Base-by-base conservation (phyloP, 1,140 invertebrate genomes). In the Bombus picipes region DNA sequence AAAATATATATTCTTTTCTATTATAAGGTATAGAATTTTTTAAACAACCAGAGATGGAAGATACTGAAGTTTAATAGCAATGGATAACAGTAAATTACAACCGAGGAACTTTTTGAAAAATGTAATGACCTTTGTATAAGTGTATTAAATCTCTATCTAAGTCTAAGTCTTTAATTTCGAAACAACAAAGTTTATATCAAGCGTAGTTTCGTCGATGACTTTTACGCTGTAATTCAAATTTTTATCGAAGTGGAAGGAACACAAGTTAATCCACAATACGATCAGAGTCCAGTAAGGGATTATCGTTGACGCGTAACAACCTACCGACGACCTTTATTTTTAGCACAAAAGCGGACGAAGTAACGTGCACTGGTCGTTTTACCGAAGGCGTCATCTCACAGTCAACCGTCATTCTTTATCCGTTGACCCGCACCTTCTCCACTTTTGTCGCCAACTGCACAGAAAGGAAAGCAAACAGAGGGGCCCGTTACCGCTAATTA, bases 401-500 rank as follows among this genome's bases (percentile, higher is more conserved):
- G 34, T 32, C n/a, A 22, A 62, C 47, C 62, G 77, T 86, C 72
- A 79, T 81, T 89, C 57, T 89, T 88, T 28, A 66, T 12, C 43
- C 72, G 34, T 57, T 34, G 13, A 47, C n/a, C 22, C 28, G 71
- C 59, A 37, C 15, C 37, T 47, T 65, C 65, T 47, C 57, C 74
- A 85, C 81, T 88, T 88, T 72, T 80, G 66, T 77, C 74, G 43
- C 13, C 73, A 6, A 13, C 4, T 18, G 32, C 28, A 13, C 43
- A 22, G 43, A 9, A 25, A 15, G 37, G 62, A 68, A 43, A 28
- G 75, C 82, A 78, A 78, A 83, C 65, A 83, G 74, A 13, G 66
- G 65, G 37, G 59, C 65, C 34, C 65, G 82, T 71, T 68, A 71
- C 75, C 82, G 47, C 75, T 84, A 84, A 84, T 84, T 84, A 84